Evolutionary conservation across 2,797 vertebrate species (phyloP), one percentile per base, ranked within the genome.

Genomic region (Bufotes viridis): DNA sequence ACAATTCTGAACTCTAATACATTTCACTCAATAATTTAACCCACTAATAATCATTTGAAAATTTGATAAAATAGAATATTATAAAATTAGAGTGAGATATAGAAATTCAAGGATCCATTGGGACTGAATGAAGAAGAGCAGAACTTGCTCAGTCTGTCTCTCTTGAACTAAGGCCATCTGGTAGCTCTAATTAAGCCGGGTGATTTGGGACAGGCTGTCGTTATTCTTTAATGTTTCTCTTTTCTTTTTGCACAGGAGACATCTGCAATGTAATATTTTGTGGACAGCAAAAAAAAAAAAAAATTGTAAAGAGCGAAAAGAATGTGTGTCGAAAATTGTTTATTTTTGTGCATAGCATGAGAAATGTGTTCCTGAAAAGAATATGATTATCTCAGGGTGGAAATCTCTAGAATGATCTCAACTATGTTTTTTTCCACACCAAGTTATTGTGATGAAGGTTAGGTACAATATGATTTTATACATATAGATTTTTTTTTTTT

Each of bases 191-290:
- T 89, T 89, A 89, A 89, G 88, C 84, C 75, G 75, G 85, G 74
- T 65, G 57, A 89, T 83, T 87, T 82, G 88, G 85, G 88, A 89
- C 74, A 89, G 82, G 88, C 85, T 89, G 88, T 89, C 84, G 51
- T 89, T 80, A 89, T 87, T 85, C 84, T 87, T 89, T 89, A 89
- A 89, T 89, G 88, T 84, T 89, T 89, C 63, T 87, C 55, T 89
- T 69, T 57, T 87, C 78, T 65, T 89, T 75, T 89, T 89, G 80
- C 84, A 87, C 80, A 70, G 63, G 85, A 87, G 85, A 89, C 74
- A 89, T 82, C 34, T 89, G 84, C 60, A 89, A 83, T 86, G 83
- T 81, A 85, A 86, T 78, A 81, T 82, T 82, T 76, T 81, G 58
- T 65, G 70, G 49, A 65, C n/a, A 85, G 76, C 29, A 34, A 34